Base-by-base conservation (phyloP, 2,113 vertebrate genomes). In the Cynocephalus volans region DNA sequence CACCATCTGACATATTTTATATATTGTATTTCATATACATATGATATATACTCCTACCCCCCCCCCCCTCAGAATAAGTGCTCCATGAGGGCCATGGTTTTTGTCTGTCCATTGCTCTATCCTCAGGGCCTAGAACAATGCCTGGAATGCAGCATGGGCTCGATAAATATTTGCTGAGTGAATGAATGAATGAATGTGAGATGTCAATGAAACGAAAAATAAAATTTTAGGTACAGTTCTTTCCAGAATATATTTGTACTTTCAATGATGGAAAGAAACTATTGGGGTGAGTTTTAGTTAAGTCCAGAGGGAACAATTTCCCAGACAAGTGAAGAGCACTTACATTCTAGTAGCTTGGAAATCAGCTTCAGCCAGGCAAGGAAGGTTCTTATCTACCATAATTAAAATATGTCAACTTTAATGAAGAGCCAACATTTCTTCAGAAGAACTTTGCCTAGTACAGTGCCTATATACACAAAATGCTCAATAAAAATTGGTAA, bases 381-480 rank as follows among this genome's bases (percentile, higher is more conserved):
- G 70, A 94, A 96, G 93, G 54, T 87, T 97, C 87, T 88, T 92
- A 96, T 70, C 93, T 88, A 94, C 58, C 79, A 81, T 88, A 93
- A 95, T 94, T 97, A 96, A 97, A 97, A 93, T 82, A 92, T 41
- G 73, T 81, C 93, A 92, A 77, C 88, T 94, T 96, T 95, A 95
- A 96, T 89, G 89, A 95, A 76, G 69, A 97, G 86, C 41, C 82
- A 95, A 83, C 52, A 92, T 86, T 77, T 97, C 58, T 70, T 97
- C 62, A 62, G 23, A 97, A 96, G 70, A 69, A 85, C n/a, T 95
- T 80, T 92, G 75, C 85, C 90, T 94, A 93, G 31, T 67, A 93
- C 3, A 88, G 14, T 73, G 54, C 50, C 64, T 88, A 85, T 48
- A 94, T 28, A 89, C 13, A 89, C 19, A 95, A 95, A 88, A 88